Base-by-base conservation (phyloP, 2,113 vertebrate genomes). In the Hiodon tergisus region DNA sequence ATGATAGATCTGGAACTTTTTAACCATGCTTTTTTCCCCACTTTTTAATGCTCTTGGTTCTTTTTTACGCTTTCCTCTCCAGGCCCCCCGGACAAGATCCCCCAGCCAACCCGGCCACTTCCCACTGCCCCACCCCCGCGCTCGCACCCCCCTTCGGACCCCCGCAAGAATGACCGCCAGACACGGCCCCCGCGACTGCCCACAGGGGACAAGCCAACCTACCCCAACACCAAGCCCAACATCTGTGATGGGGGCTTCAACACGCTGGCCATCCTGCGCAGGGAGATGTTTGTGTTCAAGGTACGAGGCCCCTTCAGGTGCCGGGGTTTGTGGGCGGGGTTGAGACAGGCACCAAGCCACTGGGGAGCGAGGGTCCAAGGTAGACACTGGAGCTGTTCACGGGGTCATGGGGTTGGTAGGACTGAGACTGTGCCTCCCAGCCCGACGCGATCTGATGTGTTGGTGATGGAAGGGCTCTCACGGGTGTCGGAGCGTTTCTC, bases 261-360 rank as follows among this genome's bases (percentile, higher is more conserved):
- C 89, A 99, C 97, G 7, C 86, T 99, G 81, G 97, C 97, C 83
- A 95, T 99, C 86, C 93, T 99, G 74, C 93, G 97, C 48, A 89
- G 96, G 70, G 97, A 99, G 88, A 95, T 99, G 83, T 99, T 99
- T 86, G 96, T 99, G 79, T 99, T 99, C 83, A 99, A 99, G 96
- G 97, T 98, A 93, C 47, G 60, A 55, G 54, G 8, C 31, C 31
- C 31, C 31, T 31, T 31, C 31, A 31, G 31, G 31, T 31, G 31
- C 7, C 2, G 7, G 2, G n/a, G 53, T 10, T 7, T 53, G 6
- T 5, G 3, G 48, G 53, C 8, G 48, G 8, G 5, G 52, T 14
- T 13, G 9, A 62, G 16, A 76, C 60, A n/a, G 60, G 31, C 31
- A 31, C 31, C 31, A 31, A 2, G 31, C 31, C 31, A 31, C 31